phyloP scores from a whole-genome alignment of 2,113 vertebrate genomes.

The mouse (Mus musculus) region DNA sequence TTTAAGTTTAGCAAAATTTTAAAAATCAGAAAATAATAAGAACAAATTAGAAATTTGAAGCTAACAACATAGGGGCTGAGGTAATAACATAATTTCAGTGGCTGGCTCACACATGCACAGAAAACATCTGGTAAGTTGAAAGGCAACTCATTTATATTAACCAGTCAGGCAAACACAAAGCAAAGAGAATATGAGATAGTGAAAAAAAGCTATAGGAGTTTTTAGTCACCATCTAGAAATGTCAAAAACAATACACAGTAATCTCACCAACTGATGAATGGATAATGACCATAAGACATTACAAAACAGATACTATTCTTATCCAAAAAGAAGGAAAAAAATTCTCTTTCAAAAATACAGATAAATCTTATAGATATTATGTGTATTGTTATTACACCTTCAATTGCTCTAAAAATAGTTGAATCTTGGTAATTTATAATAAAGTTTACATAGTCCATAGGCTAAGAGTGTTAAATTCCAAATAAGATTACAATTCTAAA shows the following conservation, averaged over 20 bases:
- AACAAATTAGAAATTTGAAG: background rate
- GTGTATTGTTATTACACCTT: background rate
- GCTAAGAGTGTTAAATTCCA: background rate
- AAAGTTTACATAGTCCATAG: background rate
- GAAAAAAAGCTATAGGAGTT: background rate
- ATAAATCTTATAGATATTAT: background rate
- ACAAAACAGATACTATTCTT: background rate
- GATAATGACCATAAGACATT: background rate
- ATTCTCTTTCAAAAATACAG: background rate
- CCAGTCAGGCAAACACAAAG: background rate
- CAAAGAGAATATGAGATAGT: background rate
- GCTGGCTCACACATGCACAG: background rate
- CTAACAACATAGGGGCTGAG: background rate
- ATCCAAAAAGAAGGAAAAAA: background rate
- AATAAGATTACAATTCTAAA: background rate
- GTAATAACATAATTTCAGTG: background rate
- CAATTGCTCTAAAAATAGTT: background rate
- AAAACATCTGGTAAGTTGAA: background rate
- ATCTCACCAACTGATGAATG: background rate
- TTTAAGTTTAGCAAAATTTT: background rate
- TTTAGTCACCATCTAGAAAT: background rate
- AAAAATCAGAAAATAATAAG: background rate
- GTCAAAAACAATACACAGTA: too few relatives aligned
- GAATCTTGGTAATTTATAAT: background rate
- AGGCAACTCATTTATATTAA: background rate